Evolutionary conservation across 2,797 vertebrate genomes (phyloP).

Genomic region (Lepidocolaptes lacrymiger): DNA sequence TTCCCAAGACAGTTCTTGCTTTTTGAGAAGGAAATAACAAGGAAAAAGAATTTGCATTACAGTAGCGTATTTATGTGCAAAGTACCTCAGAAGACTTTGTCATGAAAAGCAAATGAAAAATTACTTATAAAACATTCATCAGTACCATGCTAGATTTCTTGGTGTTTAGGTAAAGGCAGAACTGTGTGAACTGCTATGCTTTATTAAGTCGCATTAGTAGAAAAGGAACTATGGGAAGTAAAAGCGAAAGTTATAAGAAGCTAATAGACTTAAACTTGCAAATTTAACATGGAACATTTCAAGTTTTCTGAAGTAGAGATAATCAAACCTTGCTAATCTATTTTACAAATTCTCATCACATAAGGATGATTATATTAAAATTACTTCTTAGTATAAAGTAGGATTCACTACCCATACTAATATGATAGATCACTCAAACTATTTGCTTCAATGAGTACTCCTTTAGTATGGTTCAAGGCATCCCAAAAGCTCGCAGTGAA

Average conservation of each 20-base stretch:
- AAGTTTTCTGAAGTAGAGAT: constrained; percentile 28
- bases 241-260: background rate
- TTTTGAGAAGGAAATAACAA: background rate
- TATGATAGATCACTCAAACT: background rate
- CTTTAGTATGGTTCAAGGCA: background rate
- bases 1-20: background rate
- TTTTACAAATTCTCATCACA: constrained; percentile 6
- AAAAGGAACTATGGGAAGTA: background rate
- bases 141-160: background rate
- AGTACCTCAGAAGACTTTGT: background rate
- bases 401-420: background rate
- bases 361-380: constrained; percentile 2
- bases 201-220: background rate
- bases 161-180: background rate
- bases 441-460: background rate
- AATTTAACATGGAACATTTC: constrained; percentile 32
- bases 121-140: background rate
- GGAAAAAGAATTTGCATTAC: background rate
- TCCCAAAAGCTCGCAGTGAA: background rate
- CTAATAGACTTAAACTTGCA: background rate
- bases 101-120: background rate
- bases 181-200: background rate
- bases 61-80: background rate
- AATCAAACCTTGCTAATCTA: background rate
- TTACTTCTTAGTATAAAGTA: background rate